Evolutionary conservation across 2,888 invertebrate genomes (phyloP), one percentile per base, ranked within the genome.

Genomic region (Serrognathus titanus): DNA sequence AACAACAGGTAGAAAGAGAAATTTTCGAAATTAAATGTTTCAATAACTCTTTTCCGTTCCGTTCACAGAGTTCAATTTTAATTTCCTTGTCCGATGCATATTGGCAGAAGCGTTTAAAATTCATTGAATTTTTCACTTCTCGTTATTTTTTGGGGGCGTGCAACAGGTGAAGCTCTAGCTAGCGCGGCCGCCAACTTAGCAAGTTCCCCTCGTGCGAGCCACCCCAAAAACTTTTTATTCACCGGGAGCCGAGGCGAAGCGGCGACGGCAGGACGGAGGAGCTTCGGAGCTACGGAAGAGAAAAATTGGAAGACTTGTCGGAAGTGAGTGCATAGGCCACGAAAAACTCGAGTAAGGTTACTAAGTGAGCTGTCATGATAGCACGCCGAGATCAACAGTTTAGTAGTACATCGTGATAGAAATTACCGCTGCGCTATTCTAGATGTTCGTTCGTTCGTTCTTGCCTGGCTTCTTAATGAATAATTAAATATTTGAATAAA

Each of bases 251-350:
- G 59, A 51, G 57, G 55, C 57, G 53, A 45, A 48, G 58, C 48
- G 50, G 57, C 53, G 39, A 53, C 48, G 48, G 63, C 57, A 59
- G 59, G 59, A 55, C 48, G 58, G 60, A 61, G 60, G 60, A 62
- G 60, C 55, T 58, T 7, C 24, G 24, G 24, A 63, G 60, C 61
- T 60, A 64, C 66, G 71, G 68, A 69, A 69, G 70, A 74, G 73
- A 73, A 75, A 75, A 76, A 73, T 73, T 73, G 74, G 69, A 72
- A 71, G 72, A 71, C 71, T 70, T 70, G 72, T 69, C 69, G 73
- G 71, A 72, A 72, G 58, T 58, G 70, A 70, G 73, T 69, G 72
- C 72, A 71, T 66, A 71, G 71, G 71, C 70, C 71, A 71, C 66
- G 71, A 71, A 73, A 72, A 72, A 72, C 68, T 66, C 68, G 68